Evolutionary conservation across 2,888 invertebrate species (phyloP).

Genomic region (Exephanes ischioxanthus): DNA sequence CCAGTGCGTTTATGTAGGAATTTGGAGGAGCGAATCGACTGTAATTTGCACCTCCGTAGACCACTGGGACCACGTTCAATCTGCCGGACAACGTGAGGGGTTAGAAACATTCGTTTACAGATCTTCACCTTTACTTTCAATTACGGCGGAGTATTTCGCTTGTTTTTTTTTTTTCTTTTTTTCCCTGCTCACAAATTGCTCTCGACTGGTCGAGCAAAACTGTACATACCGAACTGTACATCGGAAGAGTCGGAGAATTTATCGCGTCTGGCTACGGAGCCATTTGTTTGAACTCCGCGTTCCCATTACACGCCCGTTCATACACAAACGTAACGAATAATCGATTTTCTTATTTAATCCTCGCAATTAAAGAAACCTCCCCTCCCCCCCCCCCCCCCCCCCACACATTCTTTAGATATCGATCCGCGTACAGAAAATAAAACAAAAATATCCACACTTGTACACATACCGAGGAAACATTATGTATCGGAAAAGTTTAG

Average conservation of each 20-base stretch:
- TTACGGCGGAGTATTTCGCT: not conserved
- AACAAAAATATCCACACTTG: constrained; percentile 1
- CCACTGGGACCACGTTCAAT: constrained; percentile 87
- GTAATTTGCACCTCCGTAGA: constrained; percentile 90
- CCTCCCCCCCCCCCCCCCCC: too few relatives aligned
- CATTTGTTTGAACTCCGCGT: constrained; percentile 55
- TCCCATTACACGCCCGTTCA: constrained; percentile 38
- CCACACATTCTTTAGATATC: not conserved
- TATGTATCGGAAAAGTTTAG: not conserved
- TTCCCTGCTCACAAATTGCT: constrained; percentile 48
- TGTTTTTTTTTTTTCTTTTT: constrained; percentile 9
- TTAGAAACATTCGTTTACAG: not conserved
- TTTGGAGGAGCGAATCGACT: constrained; percentile 87
- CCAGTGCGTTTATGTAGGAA: constrained; percentile 89
- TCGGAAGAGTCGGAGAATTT: constrained; percentile 46
- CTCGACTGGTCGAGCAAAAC: constrained; percentile 34
- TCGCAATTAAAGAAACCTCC: not conserved
- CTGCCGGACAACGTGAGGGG: constrained; percentile 69
- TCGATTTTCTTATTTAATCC: constrained; percentile 42
- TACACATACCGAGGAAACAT: not conserved
- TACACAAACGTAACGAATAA: constrained; percentile 45
- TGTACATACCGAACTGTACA: constrained; percentile 23
- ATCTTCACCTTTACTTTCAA: constrained; percentile 17
- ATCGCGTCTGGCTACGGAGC: constrained; percentile 51
- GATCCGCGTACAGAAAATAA: not conserved